phyloP scores from a whole-genome alignment of 2,113 vertebrate species.

The Ranitomeya imitator region DNA sequence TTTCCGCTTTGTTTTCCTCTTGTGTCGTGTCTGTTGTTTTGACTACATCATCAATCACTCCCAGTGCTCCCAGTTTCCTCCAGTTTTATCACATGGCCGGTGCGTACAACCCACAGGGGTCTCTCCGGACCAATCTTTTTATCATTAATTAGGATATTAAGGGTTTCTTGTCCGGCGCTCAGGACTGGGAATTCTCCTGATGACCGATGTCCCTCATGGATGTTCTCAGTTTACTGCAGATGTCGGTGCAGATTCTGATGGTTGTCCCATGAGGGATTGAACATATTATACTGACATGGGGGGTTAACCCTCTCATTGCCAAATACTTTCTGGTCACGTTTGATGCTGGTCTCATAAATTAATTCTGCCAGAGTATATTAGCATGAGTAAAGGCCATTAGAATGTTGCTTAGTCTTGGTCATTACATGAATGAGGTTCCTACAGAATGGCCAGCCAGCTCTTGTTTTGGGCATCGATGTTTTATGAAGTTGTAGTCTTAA shows the following conservation, averaged over 20 bases:
- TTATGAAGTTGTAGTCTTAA: too few relatives aligned
- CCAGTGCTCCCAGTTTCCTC: background rate
- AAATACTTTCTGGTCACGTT: background rate
- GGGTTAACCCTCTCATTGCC: background rate
- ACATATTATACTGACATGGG: background rate
- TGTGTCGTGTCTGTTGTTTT: background rate
- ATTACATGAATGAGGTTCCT: too few relatives aligned
- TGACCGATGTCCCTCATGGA: background rate
- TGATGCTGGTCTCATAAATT: too few relatives aligned
- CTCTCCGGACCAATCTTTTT: background rate
- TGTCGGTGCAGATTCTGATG: background rate
- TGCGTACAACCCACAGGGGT: background rate
- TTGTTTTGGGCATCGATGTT: too few relatives aligned
- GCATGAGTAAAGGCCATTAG: too few relatives aligned
- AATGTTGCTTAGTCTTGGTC: too few relatives aligned
- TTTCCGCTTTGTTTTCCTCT: background rate
- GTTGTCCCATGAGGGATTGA: background rate
- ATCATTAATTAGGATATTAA: slow-evolving; percentile 2
- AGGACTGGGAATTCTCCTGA: slow-evolving; percentile 9
- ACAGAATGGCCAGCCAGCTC: too few relatives aligned
- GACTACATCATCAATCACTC: slow-evolving; percentile 21
- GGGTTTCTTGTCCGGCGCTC: background rate
- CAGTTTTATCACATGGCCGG: background rate
- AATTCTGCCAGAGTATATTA: too few relatives aligned
- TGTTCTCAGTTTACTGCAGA: slow-evolving; percentile 18